Conservation (phyloP, 2,113 vertebrate genomes). For the Okapia johnstoni region DNA sequence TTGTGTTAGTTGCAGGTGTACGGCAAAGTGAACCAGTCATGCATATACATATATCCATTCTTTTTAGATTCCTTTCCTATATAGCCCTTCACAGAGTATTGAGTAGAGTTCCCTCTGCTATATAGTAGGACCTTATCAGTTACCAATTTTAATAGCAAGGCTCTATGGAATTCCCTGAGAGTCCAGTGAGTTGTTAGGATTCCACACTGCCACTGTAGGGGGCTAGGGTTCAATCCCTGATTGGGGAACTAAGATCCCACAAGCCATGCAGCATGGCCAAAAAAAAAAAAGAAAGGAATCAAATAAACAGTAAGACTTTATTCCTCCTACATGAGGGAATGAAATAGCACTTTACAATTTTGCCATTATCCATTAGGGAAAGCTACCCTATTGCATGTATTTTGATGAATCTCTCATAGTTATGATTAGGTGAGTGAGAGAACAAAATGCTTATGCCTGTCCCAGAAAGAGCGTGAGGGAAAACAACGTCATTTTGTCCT, state of each 20-base stretch:
- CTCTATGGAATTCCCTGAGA: background rate
- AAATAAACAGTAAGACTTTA: background rate
- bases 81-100: background rate
- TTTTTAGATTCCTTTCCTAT: background rate
- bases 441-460: background rate
- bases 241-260: background rate
- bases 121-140: background rate
- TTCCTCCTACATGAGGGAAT: background rate
- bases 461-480: background rate
- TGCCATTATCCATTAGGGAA: background rate
- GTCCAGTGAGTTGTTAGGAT: background rate
- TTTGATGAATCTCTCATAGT: background rate
- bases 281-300: background rate
- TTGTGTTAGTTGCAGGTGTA: background rate
- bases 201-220: background rate
- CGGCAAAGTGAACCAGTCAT: background rate
- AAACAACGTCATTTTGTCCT: background rate
- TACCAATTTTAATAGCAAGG: background rate
- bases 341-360: background rate
- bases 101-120: background rate
- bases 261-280: background rate
- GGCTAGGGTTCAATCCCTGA: background rate
- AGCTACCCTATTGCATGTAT: background rate
- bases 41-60: background rate
- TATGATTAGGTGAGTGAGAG: background rate